phyloP scores from a whole-genome alignment of 1,140 invertebrate genomes.

The Drosophila tropicalis region DNA sequence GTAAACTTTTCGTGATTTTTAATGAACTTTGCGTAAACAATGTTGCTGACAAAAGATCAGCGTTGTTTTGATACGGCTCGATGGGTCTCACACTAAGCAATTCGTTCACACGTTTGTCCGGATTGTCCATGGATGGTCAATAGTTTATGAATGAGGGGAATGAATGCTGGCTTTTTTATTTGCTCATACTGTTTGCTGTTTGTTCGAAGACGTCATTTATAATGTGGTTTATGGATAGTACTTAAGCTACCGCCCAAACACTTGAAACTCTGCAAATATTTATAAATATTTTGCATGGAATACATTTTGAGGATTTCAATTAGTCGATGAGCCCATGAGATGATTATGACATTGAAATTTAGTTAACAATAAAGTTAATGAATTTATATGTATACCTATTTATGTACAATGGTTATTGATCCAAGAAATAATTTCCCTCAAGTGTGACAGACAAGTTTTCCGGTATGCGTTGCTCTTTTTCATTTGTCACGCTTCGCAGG shows the following conservation, averaged over 20 bases:
- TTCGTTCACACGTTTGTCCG: conserved; percentile 60
- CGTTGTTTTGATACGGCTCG: conserved; percentile 64
- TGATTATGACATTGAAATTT: conserved; percentile 54
- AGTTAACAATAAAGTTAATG: neutral
- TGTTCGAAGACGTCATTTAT: conserved; percentile 46
- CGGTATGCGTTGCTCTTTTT: conserved; percentile 35
- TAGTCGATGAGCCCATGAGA: conserved; percentile 21
- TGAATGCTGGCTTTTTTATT: conserved; percentile 46
- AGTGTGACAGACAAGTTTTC: conserved; percentile 56
- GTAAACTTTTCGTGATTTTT: conserved; percentile 16
- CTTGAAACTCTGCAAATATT: conserved; percentile 13
- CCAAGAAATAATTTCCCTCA: conserved; percentile 28
- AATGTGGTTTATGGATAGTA: conserved; percentile 33
- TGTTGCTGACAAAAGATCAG: conserved; percentile 49
- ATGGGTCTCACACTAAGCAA: conserved; percentile 30
- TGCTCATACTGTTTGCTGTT: conserved; percentile 35
- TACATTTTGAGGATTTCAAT: conserved; percentile 27
- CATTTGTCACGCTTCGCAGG: conserved; percentile 27
- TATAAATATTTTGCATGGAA: conserved; percentile 20
- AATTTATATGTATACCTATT: neutral
- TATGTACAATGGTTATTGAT: neutral
- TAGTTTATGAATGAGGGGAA: conserved; percentile 59
- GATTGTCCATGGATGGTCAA: conserved; percentile 9
- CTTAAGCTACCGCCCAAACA: conserved; percentile 44
- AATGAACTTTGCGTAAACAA: conserved; percentile 30